Evolutionary conservation across 2,113 vertebrate genomes (phyloP), one percentile per base, ranked within the genome.

Genomic region (Cyphomyrus discorhynchus): DNA sequence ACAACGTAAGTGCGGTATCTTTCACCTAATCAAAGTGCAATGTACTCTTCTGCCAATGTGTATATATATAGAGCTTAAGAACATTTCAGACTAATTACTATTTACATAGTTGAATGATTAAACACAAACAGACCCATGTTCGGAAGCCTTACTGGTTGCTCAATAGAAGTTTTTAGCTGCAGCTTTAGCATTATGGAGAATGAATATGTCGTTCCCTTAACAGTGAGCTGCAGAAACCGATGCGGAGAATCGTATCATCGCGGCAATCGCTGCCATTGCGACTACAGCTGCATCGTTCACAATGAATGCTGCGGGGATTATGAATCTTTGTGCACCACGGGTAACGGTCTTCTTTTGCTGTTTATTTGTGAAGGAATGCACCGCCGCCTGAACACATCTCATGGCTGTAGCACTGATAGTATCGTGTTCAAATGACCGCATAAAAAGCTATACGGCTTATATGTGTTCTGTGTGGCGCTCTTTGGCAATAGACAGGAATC

Each of bases 291-390:
- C 90, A 95, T 98, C 90, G 77, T 89, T 91, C 98, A 97, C 94
- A 95, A 92, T 92, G 98, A 99, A 93, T 99, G 98, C 96, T 99
- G 98, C 92, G 91, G 90, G 39, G 97, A 99, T 95, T 99, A 94
- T 94, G 96, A 95, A 93, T 94, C 92, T 91, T 91, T 94, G 90
- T 99, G 98, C 95, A 97, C 96, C 53, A 92, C 95, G 94, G 95
- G 98, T 99, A 92, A 95, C 94, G 91, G 94, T 85, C 90, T 58
- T 82, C 90, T 50, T 89, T 50, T 13, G 53, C 46, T 86, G 39
- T 27, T n/a, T 8, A 1, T 50, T 49, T 74, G 58, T 70, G 5
- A 39, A 13, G 85, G 13, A 53, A 35, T 86, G 49, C 47, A 4
- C 13, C 11, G 24, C 15, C 82, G 7, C 45, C 45, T 83, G 80